These are phyloP conservation scores for Caenorhabditis wallacei DNA, from an alignment of 2,888 invertebrate genomes.

Conservation along the genomic window DNA sequence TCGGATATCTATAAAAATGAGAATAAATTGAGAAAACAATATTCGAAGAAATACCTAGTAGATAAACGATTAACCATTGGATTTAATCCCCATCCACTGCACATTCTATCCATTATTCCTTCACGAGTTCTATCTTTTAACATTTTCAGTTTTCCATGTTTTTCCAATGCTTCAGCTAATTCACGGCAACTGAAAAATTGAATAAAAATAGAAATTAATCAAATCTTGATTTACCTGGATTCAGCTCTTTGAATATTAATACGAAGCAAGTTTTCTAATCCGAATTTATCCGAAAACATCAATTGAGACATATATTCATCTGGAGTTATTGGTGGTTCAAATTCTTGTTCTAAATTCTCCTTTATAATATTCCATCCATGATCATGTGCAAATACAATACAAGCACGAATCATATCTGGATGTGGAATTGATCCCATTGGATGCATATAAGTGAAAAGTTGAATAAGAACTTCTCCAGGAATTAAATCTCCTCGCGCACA, in stretches of 20 bases:
- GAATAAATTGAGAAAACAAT: not conserved
- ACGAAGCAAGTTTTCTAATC: slow-evolving; percentile 61
- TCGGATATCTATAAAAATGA: not conserved
- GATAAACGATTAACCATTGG: slow-evolving; percentile 64
- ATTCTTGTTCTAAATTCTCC: slow-evolving; percentile 68
- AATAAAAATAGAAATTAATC: not conserved
- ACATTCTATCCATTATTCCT: slow-evolving; percentile 67
- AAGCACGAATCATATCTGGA: slow-evolving; percentile 70
- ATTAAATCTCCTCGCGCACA: slow-evolving; percentile 58
- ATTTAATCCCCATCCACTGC: slow-evolving; percentile 69
- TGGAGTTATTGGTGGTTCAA: slow-evolving; percentile 68
- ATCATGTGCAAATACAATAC: slow-evolving; percentile 72
- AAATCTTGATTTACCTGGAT: slow-evolving; percentile 43
- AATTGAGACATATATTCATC: slow-evolving; percentile 66
- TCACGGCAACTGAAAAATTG: slow-evolving; percentile 47
- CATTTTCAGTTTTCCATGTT: slow-evolving; percentile 42
- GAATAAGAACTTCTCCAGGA: slow-evolving; percentile 69
- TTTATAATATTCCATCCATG: slow-evolving; percentile 72
- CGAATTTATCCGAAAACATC: slow-evolving; percentile 65
- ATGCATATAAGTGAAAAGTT: slow-evolving; percentile 70
- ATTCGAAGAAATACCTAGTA: slow-evolving; percentile 40
- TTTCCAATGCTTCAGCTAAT: slow-evolving; percentile 51
- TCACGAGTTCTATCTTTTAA: slow-evolving; percentile 51
- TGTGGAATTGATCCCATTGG: slow-evolving; percentile 65
- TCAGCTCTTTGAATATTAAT: slow-evolving; percentile 69